Conservation (phyloP, 2,113 vertebrate species). For the Pangasianodon hypophthalmus region DNA sequence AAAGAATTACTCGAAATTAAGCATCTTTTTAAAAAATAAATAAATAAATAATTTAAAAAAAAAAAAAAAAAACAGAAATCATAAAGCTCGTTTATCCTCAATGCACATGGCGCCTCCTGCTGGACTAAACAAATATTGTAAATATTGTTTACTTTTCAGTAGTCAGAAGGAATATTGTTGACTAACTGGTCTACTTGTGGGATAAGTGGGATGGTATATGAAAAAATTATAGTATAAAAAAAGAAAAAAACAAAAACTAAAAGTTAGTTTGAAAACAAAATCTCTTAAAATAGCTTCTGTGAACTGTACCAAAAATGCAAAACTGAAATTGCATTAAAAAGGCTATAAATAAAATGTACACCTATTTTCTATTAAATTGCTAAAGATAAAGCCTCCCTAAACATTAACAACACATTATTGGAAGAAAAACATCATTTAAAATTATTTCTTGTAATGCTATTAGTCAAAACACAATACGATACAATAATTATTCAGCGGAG, state of each 20-base stretch:
- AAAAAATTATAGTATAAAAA: background rate
- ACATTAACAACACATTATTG: background rate
- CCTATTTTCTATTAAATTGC: background rate
- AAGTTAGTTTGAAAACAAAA: background rate
- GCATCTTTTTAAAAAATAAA: background rate
- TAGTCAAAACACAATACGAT: background rate
- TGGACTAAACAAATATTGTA: background rate
- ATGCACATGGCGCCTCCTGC: slow-evolving; percentile 35
- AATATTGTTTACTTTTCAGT: background rate
- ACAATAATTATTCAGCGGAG: background rate
- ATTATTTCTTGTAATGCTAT: background rate
- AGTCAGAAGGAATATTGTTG: background rate
- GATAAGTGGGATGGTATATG: background rate
- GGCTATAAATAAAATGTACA: background rate
- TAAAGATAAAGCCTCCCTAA: background rate
- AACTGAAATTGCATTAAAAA: background rate
- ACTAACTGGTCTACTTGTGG: background rate
- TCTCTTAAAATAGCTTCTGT: background rate
- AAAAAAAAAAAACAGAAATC: background rate
- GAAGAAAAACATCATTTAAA: background rate
- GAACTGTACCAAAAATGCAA: background rate
- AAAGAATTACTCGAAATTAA: background rate
- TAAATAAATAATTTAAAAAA: background rate
- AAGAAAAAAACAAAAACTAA: background rate
- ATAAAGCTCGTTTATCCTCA: background rate